These are phyloP conservation scores for Apodemus speciosus DNA, from an alignment of 2,113 vertebrate species.

Conservation along the genomic window DNA sequence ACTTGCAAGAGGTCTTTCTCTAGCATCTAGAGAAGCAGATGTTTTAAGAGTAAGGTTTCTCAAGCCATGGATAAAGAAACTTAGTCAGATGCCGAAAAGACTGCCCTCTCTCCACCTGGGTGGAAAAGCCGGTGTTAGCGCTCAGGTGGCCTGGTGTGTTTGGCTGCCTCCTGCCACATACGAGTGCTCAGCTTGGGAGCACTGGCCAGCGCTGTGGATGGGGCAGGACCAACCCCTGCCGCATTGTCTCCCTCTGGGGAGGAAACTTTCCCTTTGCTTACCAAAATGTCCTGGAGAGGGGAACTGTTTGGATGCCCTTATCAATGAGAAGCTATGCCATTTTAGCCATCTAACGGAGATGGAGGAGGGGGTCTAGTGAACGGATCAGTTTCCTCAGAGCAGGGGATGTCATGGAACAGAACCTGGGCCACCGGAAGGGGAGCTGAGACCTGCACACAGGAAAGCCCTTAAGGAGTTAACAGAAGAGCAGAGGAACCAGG, in stretches of 20 bases:
- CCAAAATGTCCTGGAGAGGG: neutral
- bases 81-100: accelerated
- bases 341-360: accelerated
- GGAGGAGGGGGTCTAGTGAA: neutral
- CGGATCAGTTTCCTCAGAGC: accelerated
- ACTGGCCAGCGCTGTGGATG: no score
- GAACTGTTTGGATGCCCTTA: no score
- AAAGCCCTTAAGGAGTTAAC: constrained; percentile 38
- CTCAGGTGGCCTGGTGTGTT: neutral
- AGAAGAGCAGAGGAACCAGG: neutral
- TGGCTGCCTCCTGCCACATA: accelerated
- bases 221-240: neutral
- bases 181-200: no score
- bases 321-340: accelerated
- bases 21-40: accelerated
- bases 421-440: accelerated
- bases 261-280: neutral
- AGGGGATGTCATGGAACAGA: neutral
- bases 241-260: accelerated
- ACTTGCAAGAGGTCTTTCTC: accelerated
- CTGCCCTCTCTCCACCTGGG: no score
- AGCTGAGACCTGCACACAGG: neutral
- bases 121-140: accelerated
- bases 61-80: neutral
- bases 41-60: accelerated